Base-by-base conservation (phyloP, 92 coral and sea anemone species). In the Porites cylindrica region DNA sequence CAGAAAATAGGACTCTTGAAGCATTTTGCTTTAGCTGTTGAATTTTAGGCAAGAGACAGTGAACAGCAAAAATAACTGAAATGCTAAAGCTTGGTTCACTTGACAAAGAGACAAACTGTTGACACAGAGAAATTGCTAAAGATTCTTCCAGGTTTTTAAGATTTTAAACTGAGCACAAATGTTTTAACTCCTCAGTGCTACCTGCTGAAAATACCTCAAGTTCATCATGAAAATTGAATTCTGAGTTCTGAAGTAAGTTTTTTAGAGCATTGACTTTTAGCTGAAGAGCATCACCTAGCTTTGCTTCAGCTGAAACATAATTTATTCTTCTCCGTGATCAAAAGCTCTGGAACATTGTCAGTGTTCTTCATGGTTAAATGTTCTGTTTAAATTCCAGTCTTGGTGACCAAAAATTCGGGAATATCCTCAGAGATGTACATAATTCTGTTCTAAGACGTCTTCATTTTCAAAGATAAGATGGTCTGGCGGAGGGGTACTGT, bases 61-160 rank as follows among this genome's bases (percentile, higher is more conserved):
- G 54, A 14, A 71, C 62, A 21, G 98, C 97, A 89, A 97, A 95
- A 9, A 91, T 81, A 62, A 76, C 61, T 51, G 98, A 78, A 82
- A 82, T 91, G 51, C 91, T 79, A 56, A 90, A 95, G 72, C 99
- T 95, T 92, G 96, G 91, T 23, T 97, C 99, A 32, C 86, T 65
- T 20, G 90, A 72, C 16, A 93, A 70, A 51, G 68, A 63, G 60
- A 91, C 77, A 89, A 97, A 97, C 74, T 88, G 86, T 52, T 91
- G 94, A 66, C 96, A 90, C 58, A 92, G 73, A 19, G 88, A 56
- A 20, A 82, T 75, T 13, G 86, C 78, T 8, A 83, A 66, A 8
- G 91, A 85, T 82, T 97, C 98, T 80, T 86, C 76, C 18, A 89
- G 61, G 20, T 71, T 72, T 7, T 61, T 66, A 26, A 97, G 82